Evolutionary conservation across 2,888 invertebrate species (phyloP), one percentile per base, ranked within the genome.

Genomic region (Plebejus melissa): DNA sequence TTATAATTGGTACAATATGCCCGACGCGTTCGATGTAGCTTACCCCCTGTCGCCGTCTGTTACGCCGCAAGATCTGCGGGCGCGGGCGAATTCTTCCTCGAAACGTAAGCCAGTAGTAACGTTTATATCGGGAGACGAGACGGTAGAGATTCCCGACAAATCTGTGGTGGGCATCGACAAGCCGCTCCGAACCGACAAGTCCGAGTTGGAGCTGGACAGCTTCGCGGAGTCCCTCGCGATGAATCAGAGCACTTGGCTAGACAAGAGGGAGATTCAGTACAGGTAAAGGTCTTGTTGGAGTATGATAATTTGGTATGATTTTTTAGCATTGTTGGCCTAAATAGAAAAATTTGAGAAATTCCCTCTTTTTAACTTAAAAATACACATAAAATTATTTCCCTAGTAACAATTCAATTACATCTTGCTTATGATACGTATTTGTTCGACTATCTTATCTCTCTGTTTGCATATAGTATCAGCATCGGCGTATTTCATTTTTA

Each of bases 201-300:
- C 93, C 74, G 95, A 95, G 79, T 81, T 90, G 60, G 95, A 95
- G 78, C 80, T 95, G 75, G 95, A 95, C 80, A 92, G 93, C 81
- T 94, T 94, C 82, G 94, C 94, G n/a, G 94, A 94, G 79, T 94
- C 94, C 2, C 85, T 94, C 76, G 85, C 85, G 58, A 87, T 87
- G 36, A 89, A 90, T 86, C 88, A 93, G 74, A 88, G 88, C 80
- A 89, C 88, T 70, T 95, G 94, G 94, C 89, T 94, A 77, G 95
- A 95, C 85, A 94, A 94, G 82, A 88, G 95, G 80, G 93, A 90
- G 46, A 84, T 94, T 22, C 91, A 94, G 74, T 95, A 95, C 93
- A 95, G 95, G 95, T 95, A 87, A 38, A 46, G 7, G n/a, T 41
- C 1, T 50, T 22, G 41, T 41, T 58, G 28, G 60, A 60, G 11